A percentile compares a stretch with the other conserved stretches of the same genome.
Evolutionary conservation across 2,888 invertebrate genomes (phyloP).

Genomic region (Drosophila eohydei): DNA sequence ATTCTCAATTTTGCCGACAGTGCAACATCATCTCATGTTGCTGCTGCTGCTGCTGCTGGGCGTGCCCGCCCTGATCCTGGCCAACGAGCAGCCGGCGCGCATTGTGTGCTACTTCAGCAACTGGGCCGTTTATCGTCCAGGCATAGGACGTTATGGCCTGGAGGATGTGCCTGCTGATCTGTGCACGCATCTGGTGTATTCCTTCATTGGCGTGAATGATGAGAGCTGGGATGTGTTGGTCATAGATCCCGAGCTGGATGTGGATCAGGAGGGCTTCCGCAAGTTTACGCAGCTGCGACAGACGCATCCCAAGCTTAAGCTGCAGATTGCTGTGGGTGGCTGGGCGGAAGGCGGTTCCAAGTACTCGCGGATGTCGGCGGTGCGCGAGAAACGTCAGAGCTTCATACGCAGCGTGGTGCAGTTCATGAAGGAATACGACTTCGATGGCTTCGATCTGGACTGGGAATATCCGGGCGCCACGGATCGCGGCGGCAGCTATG

Average conservation of each 20-base stretch:
- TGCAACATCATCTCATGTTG: slow-evolving; percentile 32
- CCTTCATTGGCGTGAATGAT: slow-evolving; percentile 94
- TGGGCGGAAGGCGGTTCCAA: slow-evolving; percentile 96
- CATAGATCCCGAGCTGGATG: slow-evolving; percentile 92
- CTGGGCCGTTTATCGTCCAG: slow-evolving; percentile 93
- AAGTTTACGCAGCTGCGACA: slow-evolving; percentile 91
- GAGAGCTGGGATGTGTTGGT: slow-evolving; percentile 91
- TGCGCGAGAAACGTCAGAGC: slow-evolving; percentile 88
- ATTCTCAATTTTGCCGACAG: slow-evolving; percentile 23
- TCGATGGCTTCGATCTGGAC: slow-evolving; percentile 94
- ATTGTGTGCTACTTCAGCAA: slow-evolving; percentile 87
- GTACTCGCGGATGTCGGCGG: slow-evolving; percentile 92
- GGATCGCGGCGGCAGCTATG: slow-evolving; percentile 93
- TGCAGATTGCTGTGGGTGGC: slow-evolving; percentile 93
- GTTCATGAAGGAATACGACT: slow-evolving; percentile 91
- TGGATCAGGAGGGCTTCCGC: slow-evolving; percentile 90
- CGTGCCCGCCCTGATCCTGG: slow-evolving; percentile 45
- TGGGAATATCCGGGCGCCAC: slow-evolving; percentile 97
- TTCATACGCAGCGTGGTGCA: slow-evolving; percentile 92
- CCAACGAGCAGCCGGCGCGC: slow-evolving; percentile 84
- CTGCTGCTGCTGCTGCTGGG: slow-evolving; percentile 57
- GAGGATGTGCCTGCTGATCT: slow-evolving; percentile 93
- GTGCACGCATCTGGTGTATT: slow-evolving; percentile 95
- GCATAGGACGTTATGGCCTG: slow-evolving; percentile 92
- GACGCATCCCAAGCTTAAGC: slow-evolving; percentile 90